Base-by-base conservation (phyloP, 2,113 vertebrate species). In the Tapirus terrestris region DNA sequence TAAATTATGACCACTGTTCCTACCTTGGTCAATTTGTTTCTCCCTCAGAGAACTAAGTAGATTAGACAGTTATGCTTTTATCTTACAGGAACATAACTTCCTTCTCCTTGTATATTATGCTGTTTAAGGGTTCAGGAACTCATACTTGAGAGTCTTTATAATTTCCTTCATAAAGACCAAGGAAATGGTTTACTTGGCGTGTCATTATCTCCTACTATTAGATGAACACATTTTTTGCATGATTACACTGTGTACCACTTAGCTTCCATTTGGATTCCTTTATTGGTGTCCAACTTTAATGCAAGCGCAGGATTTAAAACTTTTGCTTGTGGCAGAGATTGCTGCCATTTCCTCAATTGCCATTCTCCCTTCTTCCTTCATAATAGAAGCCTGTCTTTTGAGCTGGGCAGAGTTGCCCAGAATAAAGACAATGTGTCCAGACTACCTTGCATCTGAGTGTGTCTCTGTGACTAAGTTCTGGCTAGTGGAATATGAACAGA, bases 1-100 rank as follows among this genome's bases (percentile, higher is more conserved):
- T 97, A 95, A 93, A 76, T 93, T 56, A 95, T 80, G 89, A 68
- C 6, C 76, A 72, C 29, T 67, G 27, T 93, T 95, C 45, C 61
- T 39, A 73, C 29, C 51, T 61, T 33, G 45, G 84, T 96, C 58
- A 87, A 84, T 80, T 75, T 91, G 33, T 43, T 90, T 94, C 68
- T 88, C 58, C 68, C 43, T 83, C 51, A 87, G 81, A 79, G 85
- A 97, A 87, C 17, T 31, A 68, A 97, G 67, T 39, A 53, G 77
- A 82, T 89, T 33, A 36, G 58, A 95, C 6, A 96, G 89, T 17
- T 92, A 25, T 27, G 67, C 14, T 96, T 94, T 87, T 72, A 85
- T 25, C 16, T 48, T 86, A 61, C 5, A 83, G 88, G 86, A 76
- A 89, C 48, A 33, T 17, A 84, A 83, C 20, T 75, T 65, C 39